Percentiles rank a stretch among this genome's conserved stretches.
phyloP scores from a whole-genome alignment of 30 jellyfish, hydroid and myxozoan genomes.

The Rhopilema esculentum region DNA sequence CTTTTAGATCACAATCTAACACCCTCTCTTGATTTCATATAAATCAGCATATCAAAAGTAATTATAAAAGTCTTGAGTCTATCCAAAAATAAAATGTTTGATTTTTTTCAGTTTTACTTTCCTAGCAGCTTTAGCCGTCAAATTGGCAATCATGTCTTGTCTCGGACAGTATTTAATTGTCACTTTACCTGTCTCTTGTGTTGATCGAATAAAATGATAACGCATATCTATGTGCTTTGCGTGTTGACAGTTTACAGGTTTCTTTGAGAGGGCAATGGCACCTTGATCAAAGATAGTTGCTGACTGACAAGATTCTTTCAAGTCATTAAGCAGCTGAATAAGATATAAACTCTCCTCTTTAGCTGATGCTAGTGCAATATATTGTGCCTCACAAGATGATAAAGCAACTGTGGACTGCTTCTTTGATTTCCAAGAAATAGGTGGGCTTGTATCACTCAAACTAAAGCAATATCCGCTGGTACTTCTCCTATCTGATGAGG shows the following conservation, averaged over 20 bases:
- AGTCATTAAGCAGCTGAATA: slow-evolving; percentile 1
- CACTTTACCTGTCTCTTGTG: background rate
- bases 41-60: too few relatives aligned
- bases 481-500: background rate
- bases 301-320: background rate
- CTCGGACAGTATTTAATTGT: slow-evolving; percentile 26
- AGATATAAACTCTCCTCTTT: slow-evolving; percentile 36
- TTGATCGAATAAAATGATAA: slow-evolving; percentile 11
- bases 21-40: too few relatives aligned
- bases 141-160: slow-evolving; percentile 27
- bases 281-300: slow-evolving; percentile 13
- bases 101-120: background rate
- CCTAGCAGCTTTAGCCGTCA: slow-evolving; percentile 31
- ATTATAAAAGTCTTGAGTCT: background rate
- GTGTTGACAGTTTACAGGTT: slow-evolving; percentile 24
- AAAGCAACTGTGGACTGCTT: slow-evolving; percentile 21
- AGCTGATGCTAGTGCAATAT: slow-evolving; percentile 35
- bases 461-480: slow-evolving; percentile 17
- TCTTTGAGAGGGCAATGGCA: slow-evolving; percentile 40
- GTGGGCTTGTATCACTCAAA: background rate
- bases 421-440: slow-evolving; percentile 22
- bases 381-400: slow-evolving; percentile 39
- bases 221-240: slow-evolving; percentile 45
- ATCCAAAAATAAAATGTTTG: slow-evolving; percentile 1
- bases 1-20: too few relatives aligned